Conservation (phyloP, 2,113 vertebrate species). For the Cichladusa arquata region DNA sequence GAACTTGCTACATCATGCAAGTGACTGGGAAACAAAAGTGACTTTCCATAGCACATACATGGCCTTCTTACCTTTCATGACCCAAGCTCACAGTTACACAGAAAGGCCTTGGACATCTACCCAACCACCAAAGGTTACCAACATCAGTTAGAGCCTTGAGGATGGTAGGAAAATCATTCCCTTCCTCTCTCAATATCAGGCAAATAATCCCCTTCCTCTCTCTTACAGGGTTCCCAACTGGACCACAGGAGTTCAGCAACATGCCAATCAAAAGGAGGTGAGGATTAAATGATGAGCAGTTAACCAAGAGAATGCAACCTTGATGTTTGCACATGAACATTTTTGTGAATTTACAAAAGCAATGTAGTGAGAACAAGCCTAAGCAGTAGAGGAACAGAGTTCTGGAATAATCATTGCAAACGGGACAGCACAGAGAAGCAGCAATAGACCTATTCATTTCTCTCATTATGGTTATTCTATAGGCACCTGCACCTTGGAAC, state of each 20-base stretch:
- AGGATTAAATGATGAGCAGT: neutral
- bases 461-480: neutral
- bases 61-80: neutral
- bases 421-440: rapidly evolving
- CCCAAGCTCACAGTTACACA: neutral
- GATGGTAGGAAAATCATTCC: neutral
- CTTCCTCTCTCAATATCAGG: neutral
- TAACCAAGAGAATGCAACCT: neutral
- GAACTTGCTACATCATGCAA: neutral
- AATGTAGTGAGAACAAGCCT: neutral
- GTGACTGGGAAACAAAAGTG: neutral
- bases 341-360: neutral
- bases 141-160: neutral
- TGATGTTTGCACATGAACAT: neutral
- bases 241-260: neutral
- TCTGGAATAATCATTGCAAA: neutral
- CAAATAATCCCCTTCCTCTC: neutral
- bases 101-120: neutral
- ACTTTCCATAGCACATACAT: neutral
- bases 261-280: neutral
- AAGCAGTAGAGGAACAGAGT: neutral
- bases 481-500: neutral
- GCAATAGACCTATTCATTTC: neutral
- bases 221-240: neutral
- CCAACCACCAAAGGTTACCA: neutral